These are phyloP conservation scores for Okamejei kenojei DNA, from an alignment of 2,797 vertebrate species.

Conservation along the genomic window DNA sequence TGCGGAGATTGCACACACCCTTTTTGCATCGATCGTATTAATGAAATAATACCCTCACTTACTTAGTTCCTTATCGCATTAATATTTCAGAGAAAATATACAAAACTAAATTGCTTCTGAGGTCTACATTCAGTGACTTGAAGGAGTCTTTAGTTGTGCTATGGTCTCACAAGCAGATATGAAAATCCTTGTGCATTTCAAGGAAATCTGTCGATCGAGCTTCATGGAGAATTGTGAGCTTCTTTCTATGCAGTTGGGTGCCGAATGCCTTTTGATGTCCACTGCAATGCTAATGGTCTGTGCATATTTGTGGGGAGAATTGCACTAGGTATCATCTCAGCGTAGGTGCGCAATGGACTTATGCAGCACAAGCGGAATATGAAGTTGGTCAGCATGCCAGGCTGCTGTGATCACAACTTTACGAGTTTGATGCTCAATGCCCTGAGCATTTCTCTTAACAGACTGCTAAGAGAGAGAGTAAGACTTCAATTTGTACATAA, in stretches of 20 bases:
- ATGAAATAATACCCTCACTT: neutral
- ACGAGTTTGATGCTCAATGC: too few species aligned
- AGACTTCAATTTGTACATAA: too few species aligned
- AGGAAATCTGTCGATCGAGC: neutral
- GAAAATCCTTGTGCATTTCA: neutral
- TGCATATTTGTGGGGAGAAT: too few species aligned
- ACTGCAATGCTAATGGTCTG: too few species aligned
- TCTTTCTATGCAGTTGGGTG: neutral
- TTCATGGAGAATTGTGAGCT: neutral
- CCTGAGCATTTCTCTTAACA: too few species aligned
- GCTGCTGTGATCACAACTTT: too few species aligned
- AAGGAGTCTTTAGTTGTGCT: neutral
- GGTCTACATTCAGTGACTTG: neutral
- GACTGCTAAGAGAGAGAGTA: too few species aligned
- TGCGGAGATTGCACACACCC: neutral
- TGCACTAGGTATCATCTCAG: too few species aligned
- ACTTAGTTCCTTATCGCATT: neutral
- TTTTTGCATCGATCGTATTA: neutral
- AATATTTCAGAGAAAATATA: neutral
- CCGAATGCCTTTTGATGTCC: too few species aligned
- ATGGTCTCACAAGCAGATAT: neutral
- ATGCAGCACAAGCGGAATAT: too few species aligned
- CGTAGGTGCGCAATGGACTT: too few species aligned
- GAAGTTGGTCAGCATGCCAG: too few species aligned
- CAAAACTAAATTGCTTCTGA: neutral